Conservation (phyloP, 2,888 invertebrate species). For the Beris morrisii region DNA sequence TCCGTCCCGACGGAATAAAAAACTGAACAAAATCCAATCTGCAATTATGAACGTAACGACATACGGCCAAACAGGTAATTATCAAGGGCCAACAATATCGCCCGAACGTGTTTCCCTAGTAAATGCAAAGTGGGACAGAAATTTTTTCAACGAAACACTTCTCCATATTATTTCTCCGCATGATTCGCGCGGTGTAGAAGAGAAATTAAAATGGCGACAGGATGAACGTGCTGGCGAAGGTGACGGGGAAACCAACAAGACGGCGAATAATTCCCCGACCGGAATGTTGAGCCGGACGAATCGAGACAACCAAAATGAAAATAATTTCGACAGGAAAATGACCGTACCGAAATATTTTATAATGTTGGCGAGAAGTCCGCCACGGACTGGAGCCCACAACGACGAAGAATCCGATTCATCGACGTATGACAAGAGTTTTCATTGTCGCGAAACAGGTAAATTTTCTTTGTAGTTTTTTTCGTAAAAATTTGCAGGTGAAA, state of each 20-base stretch:
- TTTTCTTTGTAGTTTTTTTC: conserved; percentile 1
- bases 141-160: conserved; percentile 41
- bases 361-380: conserved; percentile 41
- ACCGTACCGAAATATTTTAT: conserved; percentile 31
- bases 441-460: conserved; percentile 45
- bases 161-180: conserved; percentile 30
- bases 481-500: background rate
- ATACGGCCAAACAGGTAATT: conserved; percentile 24
- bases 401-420: conserved; percentile 38
- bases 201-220: conserved; percentile 42
- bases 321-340: conserved; percentile 29
- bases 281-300: conserved; percentile 35
- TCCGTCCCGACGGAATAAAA: too few species aligned
- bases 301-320: conserved; percentile 31
- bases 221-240: conserved; percentile 39
- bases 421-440: conserved; percentile 43
- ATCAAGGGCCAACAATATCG: background rate
- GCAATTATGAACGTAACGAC: conserved; percentile 14
- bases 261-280: conserved; percentile 25
- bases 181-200: conserved; percentile 38
- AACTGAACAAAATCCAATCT: background rate
- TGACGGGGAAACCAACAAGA: conserved; percentile 33
- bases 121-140: conserved; percentile 35
- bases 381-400: conserved; percentile 31
- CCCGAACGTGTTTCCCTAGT: conserved; percentile 27